phyloP scores from a whole-genome alignment of 2,113 vertebrate species.

The Zosterops hypoxanthus region DNA sequence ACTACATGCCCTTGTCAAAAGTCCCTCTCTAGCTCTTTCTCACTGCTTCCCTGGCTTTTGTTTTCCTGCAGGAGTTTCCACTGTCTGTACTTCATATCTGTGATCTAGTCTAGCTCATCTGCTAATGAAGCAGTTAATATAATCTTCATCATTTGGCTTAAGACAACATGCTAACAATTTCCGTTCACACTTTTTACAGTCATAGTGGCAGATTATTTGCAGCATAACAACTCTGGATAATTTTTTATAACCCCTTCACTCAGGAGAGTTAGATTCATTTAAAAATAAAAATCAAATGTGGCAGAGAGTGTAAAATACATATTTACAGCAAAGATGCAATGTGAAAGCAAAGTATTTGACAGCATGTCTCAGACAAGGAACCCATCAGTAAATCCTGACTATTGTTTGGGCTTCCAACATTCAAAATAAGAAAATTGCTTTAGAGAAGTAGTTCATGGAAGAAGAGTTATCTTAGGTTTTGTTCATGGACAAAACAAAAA shows the following conservation, averaged over 20 bases:
- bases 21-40: background rate
- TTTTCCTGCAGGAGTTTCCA: background rate
- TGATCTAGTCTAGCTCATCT: background rate
- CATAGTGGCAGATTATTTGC: constrained; percentile 32
- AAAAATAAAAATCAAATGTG: constrained; percentile 5
- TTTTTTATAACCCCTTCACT: constrained; percentile 37
- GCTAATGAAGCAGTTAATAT: constrained; percentile 51
- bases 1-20: background rate
- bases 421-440: background rate
- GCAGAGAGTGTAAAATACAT: background rate
- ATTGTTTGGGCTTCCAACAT: background rate
- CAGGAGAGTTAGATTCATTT: background rate
- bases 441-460: background rate
- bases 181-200: constrained; percentile 39
- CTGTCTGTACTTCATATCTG: background rate
- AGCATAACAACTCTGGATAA: constrained; percentile 11
- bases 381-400: background rate
- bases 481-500: background rate
- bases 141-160: constrained; percentile 20
- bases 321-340: background rate
- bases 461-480: background rate
- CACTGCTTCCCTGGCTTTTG: background rate
- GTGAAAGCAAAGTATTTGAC: background rate
- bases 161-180: constrained; percentile 47
- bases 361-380: background rate